A percentile compares a stretch with the other conserved stretches of the same genome.
phyloP scores from a whole-genome alignment of 2,113 vertebrate genomes.

The Forbesichthys agassizii region DNA sequence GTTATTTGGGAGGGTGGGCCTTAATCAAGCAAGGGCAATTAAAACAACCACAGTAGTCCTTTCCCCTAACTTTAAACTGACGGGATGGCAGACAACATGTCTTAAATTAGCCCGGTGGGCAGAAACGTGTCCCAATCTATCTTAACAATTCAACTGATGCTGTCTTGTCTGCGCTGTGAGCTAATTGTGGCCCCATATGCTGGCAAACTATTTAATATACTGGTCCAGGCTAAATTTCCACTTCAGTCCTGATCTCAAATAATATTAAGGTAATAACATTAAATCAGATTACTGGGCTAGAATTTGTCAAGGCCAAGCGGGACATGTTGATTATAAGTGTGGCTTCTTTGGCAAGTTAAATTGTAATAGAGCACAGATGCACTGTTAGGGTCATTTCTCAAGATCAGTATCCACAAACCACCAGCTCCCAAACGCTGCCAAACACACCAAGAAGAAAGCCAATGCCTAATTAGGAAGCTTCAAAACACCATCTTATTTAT shows the following conservation, averaged over 20 bases:
- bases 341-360: not conserved
- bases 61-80: not conserved
- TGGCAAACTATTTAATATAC: not conserved
- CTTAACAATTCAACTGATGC: not conserved
- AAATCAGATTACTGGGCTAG: not conserved
- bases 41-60: not conserved
- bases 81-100: not conserved
- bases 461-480: conserved; percentile 14
- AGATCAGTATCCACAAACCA: not conserved
- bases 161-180: not conserved
- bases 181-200: not conserved
- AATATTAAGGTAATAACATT: conserved; percentile 3
- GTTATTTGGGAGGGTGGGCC: not conserved
- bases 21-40: not conserved
- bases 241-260: not conserved
- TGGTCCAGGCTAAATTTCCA: conserved; percentile 8
- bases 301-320: conserved; percentile 9
- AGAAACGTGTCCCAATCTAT: not conserved
- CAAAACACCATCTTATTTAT: conserved; percentile 32
- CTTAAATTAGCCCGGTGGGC: not conserved
- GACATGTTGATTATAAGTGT: not conserved
- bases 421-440: conserved; percentile 2
- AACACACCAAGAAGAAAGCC: conserved; percentile 31
- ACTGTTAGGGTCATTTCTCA: not conserved
- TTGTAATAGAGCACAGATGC: conserved; percentile 11